Evolutionary conservation across 2,888 invertebrate species (phyloP), one percentile per base, ranked within the genome.

Genomic region (Phyllotreta striolata): DNA sequence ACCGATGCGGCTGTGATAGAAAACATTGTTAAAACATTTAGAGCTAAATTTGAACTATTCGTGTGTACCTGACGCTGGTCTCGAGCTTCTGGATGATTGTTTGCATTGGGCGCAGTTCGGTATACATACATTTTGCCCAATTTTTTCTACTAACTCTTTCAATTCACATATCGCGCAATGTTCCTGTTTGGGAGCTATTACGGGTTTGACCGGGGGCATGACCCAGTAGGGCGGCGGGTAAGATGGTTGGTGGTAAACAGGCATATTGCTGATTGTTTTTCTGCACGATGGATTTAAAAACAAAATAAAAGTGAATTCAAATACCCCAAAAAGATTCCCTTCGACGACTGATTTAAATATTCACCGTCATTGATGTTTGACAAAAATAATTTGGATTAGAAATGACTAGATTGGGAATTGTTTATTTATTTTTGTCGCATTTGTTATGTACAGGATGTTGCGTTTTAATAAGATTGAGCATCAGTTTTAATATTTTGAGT

Each of bases 231-330:
- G 49, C 6, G 12, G 24, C 6, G 49, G 47, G n/a, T 49, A 10
- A n/a, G 49, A 9, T 35, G 49, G 35, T 12, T 49, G 34, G n/a
- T 37, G 35, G 8, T 49, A 37, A 6, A 49, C 49, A 49, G 49
- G 49, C 49, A 49, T 49, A 49, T 35, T 49, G 9, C 35, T 35
- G 49, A 49, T 10, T 49, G 49, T 35, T 49, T 49, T 13, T 14
- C n/a, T 38, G 52, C 52, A 52, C 52, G 38, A 52, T 52, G 12
- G 38, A 38, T 52, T 52, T 52, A 13, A 52, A 52, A 47, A 52
- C 37, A 34, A 34, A 52, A 38, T 52, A 39, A 52, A 52, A 38
- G 7, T 37, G 8, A 13, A 38, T 52, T 51, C 39, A 38, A 52
- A 52, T 52, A 38, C 39, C 38, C 9, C 52, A 52, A 52, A 52